Evolutionary conservation across 2,888 invertebrate genomes (phyloP).

Genomic region (Heliconius hortense): DNA sequence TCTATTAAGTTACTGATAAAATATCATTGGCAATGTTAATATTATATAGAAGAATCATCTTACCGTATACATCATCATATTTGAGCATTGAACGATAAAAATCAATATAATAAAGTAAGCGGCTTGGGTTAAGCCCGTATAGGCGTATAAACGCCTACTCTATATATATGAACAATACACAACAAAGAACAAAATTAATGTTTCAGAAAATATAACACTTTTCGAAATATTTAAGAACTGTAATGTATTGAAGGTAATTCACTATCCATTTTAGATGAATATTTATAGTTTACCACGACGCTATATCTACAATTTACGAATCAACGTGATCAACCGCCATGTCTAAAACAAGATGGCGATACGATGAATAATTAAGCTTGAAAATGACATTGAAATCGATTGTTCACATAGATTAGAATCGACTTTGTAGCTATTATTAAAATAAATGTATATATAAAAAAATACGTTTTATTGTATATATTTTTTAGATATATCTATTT

Average conservation of each 20-base stretch:
- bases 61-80: conserved; percentile 79
- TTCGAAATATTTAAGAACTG: conserved; percentile 2
- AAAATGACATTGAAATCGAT: background rate
- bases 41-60: conserved; percentile 44
- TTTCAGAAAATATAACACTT: background rate
- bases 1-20: background rate
- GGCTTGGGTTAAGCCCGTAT: conserved; percentile 47
- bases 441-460: no score
- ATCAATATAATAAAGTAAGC: conserved; percentile 57
- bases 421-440: background rate
- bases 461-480: no score
- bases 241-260: conserved; percentile 2
- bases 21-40: background rate
- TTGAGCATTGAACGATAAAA: conserved; percentile 47
- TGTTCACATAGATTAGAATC: background rate
- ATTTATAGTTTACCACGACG: conserved; percentile 24
- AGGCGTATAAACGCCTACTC: conserved; percentile 45
- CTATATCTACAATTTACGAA: conserved; percentile 18
- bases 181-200: conserved; percentile 8
- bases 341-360: conserved; percentile 50
- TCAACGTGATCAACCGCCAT: conserved; percentile 61
- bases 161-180: conserved; percentile 16
- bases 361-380: background rate
- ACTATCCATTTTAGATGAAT: conserved; percentile 28
- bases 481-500: no score